phyloP scores from a whole-genome alignment of 2,113 vertebrate species.

The Nothocercus julius region DNA sequence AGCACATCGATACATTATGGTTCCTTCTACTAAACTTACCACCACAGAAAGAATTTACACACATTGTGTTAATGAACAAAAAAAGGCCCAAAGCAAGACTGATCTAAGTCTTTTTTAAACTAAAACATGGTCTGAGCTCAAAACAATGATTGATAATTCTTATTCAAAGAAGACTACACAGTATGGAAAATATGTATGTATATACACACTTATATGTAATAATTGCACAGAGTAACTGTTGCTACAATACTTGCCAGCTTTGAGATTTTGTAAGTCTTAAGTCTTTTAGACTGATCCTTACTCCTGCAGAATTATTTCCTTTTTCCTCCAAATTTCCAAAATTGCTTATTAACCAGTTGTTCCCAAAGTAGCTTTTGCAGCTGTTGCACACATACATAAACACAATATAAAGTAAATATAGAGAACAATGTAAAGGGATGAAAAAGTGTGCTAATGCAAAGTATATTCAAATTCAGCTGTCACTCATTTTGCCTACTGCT shows the following conservation, averaged over 20 bases:
- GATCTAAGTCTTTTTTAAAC: background rate
- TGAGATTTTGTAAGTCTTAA: background rate
- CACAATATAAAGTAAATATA: constrained; percentile 67
- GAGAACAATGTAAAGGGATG: constrained; percentile 60
- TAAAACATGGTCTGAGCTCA: background rate
- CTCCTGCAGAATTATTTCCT: constrained; percentile 5
- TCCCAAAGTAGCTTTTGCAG: constrained; percentile 49
- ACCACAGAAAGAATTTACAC: background rate
- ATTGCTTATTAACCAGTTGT: constrained; percentile 69
- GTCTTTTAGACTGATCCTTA: background rate
- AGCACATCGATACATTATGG: accelerated
- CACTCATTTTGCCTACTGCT: constrained; percentile 66
- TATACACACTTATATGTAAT: background rate
- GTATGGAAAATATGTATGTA: background rate
- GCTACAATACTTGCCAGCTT: background rate
- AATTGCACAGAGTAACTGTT: background rate
- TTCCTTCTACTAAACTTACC: background rate
- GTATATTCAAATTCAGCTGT: constrained; percentile 70
- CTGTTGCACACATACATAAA: constrained; percentile 65
- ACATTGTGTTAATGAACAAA: background rate
- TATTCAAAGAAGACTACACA: background rate
- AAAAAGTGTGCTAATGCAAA: constrained; percentile 65
- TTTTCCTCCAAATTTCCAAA: constrained; percentile 48
- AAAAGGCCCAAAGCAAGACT: background rate
- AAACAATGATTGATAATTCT: background rate